Percentiles rank a stretch among this genome's conserved stretches.
Evolutionary conservation across 1,140 invertebrate species (phyloP).

Genomic region (Aphidius ervi): DNA sequence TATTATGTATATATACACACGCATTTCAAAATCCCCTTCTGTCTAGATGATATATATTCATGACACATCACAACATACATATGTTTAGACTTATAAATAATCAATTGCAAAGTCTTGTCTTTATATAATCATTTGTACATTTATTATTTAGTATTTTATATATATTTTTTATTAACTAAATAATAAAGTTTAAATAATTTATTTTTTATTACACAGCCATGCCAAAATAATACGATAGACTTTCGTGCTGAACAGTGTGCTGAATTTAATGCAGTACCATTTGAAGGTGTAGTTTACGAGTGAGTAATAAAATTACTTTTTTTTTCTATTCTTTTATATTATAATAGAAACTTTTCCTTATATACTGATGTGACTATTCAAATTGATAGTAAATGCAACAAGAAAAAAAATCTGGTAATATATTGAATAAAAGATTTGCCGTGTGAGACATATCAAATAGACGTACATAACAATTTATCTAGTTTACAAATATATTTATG

Average conservation of each 20-base stretch:
- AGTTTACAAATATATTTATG: no score
- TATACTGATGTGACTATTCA: conserved; percentile 6
- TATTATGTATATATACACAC: no score
- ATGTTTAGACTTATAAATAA: no score
- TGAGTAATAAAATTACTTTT: conserved; percentile 53
- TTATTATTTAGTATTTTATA: conserved; percentile 1
- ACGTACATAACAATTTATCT: no score
- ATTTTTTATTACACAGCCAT: conserved; percentile 59
- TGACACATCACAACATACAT: no score
- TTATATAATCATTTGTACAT: no score
- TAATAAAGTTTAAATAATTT: conserved; percentile 13
- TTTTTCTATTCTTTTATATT: neutral
- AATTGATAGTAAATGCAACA: neutral
- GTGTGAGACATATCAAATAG: conserved; percentile 5
- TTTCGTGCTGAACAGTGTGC: conserved; percentile 85
- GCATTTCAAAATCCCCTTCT: no score
- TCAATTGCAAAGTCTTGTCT: no score
- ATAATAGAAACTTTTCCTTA: neutral
- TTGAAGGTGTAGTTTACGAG: conserved; percentile 73
- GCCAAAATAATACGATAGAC: conserved; percentile 69
- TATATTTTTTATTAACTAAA: conserved; percentile 5
- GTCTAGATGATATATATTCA: no score
- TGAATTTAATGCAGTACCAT: conserved; percentile 68
- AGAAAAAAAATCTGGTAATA: conserved; percentile 9
- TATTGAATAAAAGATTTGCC: conserved; percentile 22